A percentile compares a stretch with the other conserved stretches of the same genome.
phyloP scores from a whole-genome alignment of 2,113 vertebrate genomes.

The Capreolus pygargus region DNA sequence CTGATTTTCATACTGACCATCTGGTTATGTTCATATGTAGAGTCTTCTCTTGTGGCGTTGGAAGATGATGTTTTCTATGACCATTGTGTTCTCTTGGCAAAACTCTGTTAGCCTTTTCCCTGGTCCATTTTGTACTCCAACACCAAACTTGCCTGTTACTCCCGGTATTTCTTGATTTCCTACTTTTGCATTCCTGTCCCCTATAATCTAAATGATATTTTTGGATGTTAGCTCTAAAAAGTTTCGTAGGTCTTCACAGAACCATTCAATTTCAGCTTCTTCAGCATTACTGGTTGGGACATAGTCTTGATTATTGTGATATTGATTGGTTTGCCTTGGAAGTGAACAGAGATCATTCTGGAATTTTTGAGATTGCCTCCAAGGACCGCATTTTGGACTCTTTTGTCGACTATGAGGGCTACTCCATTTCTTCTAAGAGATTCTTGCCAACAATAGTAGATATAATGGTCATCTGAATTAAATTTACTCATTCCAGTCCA shows the following conservation, averaged over 20 bases:
- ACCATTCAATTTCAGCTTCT: neutral
- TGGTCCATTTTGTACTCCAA: neutral
- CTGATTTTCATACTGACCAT: neutral
- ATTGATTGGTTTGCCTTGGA: neutral
- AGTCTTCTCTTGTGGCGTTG: neutral
- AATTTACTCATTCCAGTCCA: neutral
- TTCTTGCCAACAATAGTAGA: neutral
- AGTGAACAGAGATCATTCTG: neutral
- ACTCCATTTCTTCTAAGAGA: neutral
- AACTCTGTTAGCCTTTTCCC: neutral
- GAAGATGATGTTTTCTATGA: neutral
- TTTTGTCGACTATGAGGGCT: neutral
- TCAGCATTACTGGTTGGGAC: neutral
- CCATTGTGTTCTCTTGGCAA: neutral
- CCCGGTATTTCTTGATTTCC: neutral
- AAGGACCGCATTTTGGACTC: neutral
- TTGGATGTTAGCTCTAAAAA: neutral
- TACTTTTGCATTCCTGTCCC: neutral
- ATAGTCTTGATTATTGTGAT: neutral
- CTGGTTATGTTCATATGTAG: neutral
- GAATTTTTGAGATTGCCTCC: neutral
- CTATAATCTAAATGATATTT: neutral
- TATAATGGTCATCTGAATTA: neutral
- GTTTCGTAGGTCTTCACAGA: neutral
- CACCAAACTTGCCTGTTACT: neutral